Percentiles rank a stretch among this genome's conserved stretches.
Evolutionary conservation across 2,888 invertebrate species (phyloP).

Genomic region (Eristalinus sepulchralis): DNA sequence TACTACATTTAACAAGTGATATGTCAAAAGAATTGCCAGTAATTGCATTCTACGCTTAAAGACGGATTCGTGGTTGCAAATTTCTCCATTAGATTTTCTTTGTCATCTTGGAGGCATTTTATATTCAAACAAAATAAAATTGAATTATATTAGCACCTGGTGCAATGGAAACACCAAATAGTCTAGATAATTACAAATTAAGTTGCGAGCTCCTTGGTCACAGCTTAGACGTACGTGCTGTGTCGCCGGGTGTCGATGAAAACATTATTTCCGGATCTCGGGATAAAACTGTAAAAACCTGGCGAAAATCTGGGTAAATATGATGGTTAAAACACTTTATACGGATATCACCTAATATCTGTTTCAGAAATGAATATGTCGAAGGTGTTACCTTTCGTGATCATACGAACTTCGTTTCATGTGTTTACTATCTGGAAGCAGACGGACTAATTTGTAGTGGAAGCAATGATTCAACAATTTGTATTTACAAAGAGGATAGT

Average conservation of each 20-base stretch:
- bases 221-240: conserved; percentile 91
- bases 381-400: conserved; percentile 88
- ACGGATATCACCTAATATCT: background rate
- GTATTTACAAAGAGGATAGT: conserved; percentile 88
- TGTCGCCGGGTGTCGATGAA: conserved; percentile 83
- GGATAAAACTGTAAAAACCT: conserved; percentile 92
- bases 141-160: background rate
- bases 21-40: conserved; percentile 51
- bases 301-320: conserved; percentile 88
- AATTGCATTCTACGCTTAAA: conserved; percentile 50
- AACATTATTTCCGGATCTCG: conserved; percentile 93
- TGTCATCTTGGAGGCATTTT: conserved; percentile 4
- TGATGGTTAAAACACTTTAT: background rate
- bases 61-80: conserved; percentile 37
- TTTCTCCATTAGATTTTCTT: conserved; percentile 15
- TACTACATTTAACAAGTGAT: conserved; percentile 18
- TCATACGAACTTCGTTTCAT: conserved; percentile 92
- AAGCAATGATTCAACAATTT: conserved; percentile 92
- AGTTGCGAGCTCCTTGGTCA: conserved; percentile 90
- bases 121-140: background rate
- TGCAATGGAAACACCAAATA: conserved; percentile 51
- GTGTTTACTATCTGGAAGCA: conserved; percentile 88
- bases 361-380: conserved; percentile 80
- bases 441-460: conserved; percentile 92
- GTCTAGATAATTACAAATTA: conserved; percentile 86